Evolutionary conservation across 2,113 vertebrate genomes (phyloP).

Genomic region (Rhombomys opimus): DNA sequence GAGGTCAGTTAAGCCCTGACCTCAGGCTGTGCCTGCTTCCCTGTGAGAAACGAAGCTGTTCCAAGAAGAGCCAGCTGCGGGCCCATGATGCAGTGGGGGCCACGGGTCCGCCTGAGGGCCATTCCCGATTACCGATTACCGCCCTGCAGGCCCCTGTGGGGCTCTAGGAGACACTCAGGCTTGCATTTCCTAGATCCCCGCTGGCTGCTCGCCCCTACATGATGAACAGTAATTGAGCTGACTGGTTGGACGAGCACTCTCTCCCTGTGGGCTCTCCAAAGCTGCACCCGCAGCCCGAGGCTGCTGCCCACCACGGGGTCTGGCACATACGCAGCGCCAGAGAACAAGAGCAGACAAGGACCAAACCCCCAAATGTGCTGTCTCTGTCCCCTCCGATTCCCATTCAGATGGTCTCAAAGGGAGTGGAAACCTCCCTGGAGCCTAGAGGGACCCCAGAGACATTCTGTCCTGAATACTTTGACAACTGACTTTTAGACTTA

Average conservation of each 20-base stretch:
- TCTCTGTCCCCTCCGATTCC: background rate
- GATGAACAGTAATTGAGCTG: background rate
- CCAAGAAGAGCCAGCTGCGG: background rate
- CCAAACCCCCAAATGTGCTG: background rate
- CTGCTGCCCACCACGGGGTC: fast-evolving
- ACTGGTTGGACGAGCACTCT: background rate
- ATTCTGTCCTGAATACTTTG: background rate
- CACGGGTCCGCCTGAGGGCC: background rate
- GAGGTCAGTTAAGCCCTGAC: background rate
- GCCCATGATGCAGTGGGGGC: background rate
- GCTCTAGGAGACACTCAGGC: background rate
- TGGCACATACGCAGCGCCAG: too few species aligned
- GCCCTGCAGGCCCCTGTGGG: fast-evolving
- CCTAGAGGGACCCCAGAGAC: background rate
- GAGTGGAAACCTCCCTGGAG: too few species aligned
- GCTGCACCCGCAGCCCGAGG: background rate
- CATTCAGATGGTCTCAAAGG: background rate
- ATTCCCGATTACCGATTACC: fast-evolving
- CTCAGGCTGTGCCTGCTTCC: background rate
- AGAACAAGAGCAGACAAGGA: background rate
- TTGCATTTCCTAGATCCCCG: background rate
- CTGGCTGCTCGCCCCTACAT: background rate
- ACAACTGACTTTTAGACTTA: background rate
- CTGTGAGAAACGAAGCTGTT: background rate
- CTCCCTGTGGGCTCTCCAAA: too few species aligned